These are phyloP conservation scores for Archips crataeganus DNA, from an alignment of 2,888 invertebrate species.

Conservation along the genomic window DNA sequence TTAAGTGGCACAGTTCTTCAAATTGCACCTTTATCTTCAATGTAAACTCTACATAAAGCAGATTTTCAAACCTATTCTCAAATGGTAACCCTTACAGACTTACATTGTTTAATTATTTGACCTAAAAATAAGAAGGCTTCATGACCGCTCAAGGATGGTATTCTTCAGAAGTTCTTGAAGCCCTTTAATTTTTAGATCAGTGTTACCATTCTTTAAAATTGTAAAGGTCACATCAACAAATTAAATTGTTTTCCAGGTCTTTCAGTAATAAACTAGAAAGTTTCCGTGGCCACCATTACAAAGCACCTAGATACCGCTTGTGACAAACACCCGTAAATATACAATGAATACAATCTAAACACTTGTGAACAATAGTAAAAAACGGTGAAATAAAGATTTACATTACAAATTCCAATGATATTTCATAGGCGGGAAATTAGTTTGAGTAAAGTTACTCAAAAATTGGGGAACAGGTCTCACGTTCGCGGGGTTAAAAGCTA, in stretches of 20 bases:
- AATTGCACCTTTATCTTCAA: too few relatives aligned
- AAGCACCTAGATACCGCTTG: slow-evolving; percentile 41
- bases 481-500: background rate
- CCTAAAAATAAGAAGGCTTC: too few relatives aligned
- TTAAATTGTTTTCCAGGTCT: too few relatives aligned
- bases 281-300: slow-evolving; percentile 44
- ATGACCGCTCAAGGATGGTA: too few relatives aligned
- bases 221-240: too few relatives aligned
- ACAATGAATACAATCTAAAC: background rate
- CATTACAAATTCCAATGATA: background rate
- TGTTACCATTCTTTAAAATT: too few relatives aligned
- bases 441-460: slow-evolving; percentile 11
- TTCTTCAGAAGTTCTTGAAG: too few relatives aligned
- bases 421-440: slow-evolving; percentile 24
- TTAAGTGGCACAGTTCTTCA: background rate
- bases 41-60: too few relatives aligned
- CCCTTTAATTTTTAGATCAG: too few relatives aligned
- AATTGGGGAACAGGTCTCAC: background rate
- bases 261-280: background rate
- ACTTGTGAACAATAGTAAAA: background rate
- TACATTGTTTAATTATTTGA: too few relatives aligned
- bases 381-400: background rate
- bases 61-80: too few relatives aligned
- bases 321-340: slow-evolving; percentile 13
- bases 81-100: too few relatives aligned